Conservation (phyloP, 2,888 invertebrate species). For the Dermolepida albohirtum region DNA sequence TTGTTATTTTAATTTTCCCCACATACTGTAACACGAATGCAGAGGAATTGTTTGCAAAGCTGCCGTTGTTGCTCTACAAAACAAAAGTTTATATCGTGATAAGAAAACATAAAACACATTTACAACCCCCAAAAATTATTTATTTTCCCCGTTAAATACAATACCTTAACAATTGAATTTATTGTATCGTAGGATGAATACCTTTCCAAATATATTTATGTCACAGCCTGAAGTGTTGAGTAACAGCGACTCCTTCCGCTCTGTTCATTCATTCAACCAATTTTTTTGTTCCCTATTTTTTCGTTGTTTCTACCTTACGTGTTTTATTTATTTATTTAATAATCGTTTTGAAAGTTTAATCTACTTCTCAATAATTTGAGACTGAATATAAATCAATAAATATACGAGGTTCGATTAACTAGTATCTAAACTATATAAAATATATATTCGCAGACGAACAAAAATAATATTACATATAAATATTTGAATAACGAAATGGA, state of each 20-base stretch:
- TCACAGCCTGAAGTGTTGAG: constrained; percentile 28
- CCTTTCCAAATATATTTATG: constrained; percentile 39
- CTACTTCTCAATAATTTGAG: not conserved
- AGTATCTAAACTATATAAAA: not conserved
- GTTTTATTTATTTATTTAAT: constrained; percentile 11
- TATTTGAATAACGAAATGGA: no score
- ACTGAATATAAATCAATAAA: not conserved
- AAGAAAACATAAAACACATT: constrained; percentile 28
- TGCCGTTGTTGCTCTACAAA: constrained; percentile 1
- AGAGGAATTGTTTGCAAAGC: not conserved
- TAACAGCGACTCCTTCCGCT: not conserved
- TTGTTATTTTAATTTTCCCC: constrained; percentile 8
- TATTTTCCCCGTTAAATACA: constrained; percentile 8
- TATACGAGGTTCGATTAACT: not conserved
- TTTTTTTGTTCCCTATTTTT: constrained; percentile 6
- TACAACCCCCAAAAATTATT: constrained; percentile 33
- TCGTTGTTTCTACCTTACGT: no score
- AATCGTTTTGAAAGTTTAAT: not conserved
- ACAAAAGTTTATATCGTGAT: constrained; percentile 29
- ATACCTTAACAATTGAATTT: constrained; percentile 40
- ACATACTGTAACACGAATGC: constrained; percentile 1
- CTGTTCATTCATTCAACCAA: not conserved
- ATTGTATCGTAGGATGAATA: constrained; percentile 37
- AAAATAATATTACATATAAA: not conserved
- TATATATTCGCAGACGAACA: no score